Percentiles rank a stretch among this genome's conserved stretches.
These are phyloP conservation scores for Ibycter americanus DNA, from an alignment of 2,797 vertebrate species.

Conservation along the genomic window DNA sequence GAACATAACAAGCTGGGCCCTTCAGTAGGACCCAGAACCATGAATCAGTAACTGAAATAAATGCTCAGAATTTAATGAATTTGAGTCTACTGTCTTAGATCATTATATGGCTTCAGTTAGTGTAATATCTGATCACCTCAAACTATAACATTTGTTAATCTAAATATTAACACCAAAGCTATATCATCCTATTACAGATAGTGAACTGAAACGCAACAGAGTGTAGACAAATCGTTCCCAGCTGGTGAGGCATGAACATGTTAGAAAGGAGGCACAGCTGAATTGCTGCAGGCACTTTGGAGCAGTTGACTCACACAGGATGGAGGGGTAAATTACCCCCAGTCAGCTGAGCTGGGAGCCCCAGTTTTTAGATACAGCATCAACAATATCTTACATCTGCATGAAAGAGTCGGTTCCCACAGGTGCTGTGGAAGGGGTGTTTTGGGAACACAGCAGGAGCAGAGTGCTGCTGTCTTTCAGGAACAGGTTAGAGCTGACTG, in stretches of 20 bases:
- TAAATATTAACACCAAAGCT: neutral
- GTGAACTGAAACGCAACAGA: neutral
- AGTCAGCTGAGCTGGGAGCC: neutral
- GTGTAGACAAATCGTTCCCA: neutral
- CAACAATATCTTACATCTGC: neutral
- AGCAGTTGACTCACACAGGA: neutral
- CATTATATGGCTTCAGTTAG: neutral
- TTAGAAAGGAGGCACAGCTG: neutral
- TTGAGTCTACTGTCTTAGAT: neutral
- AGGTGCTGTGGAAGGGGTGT: neutral
- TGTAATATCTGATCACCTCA: neutral
- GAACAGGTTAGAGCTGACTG: neutral
- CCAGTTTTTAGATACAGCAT: neutral
- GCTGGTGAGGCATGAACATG: neutral
- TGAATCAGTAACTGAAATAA: neutral
- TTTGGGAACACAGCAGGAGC: neutral
- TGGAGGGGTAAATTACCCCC: neutral
- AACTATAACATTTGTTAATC: neutral
- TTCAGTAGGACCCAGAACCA: neutral
- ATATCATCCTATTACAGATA: neutral
- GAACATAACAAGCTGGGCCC: neutral
- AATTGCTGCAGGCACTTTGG: neutral
- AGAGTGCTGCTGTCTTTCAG: neutral
- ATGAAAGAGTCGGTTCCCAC: neutral
- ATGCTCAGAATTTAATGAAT: neutral